Percentiles rank a stretch among this genome's conserved stretches.
Conservation (phyloP, 2,113 vertebrate species). For the Anhinga anhinga region DNA sequence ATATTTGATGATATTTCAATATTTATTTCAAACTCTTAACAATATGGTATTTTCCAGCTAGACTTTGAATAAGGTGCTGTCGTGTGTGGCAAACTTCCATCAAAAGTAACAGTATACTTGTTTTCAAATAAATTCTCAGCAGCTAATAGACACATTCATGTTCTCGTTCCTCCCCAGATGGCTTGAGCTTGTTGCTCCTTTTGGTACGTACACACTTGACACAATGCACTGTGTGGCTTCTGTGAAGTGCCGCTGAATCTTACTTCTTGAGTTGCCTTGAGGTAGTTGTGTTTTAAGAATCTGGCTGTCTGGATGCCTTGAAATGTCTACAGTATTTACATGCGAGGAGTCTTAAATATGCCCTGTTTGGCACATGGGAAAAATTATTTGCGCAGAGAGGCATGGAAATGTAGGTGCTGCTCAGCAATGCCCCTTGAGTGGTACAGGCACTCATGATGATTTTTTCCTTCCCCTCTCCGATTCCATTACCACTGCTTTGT, state of each 20-base stretch:
- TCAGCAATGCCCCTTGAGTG: constrained; percentile 32
- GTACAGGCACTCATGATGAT: not conserved
- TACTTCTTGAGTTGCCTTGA: constrained; percentile 1
- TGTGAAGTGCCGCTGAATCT: constrained; percentile 14
- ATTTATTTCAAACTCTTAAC: not conserved
- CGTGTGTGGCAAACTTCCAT: not conserved
- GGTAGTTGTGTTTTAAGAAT: not conserved
- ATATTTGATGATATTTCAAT: not conserved
- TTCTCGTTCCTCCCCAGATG: not conserved
- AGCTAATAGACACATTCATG: not conserved
- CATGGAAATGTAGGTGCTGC: not conserved
- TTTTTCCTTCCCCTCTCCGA: not conserved
- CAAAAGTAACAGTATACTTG: not conserved
- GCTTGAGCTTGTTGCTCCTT: not conserved
- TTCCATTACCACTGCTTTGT: constrained; percentile 48
- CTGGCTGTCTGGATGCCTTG: not conserved
- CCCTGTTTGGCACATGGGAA: not conserved
- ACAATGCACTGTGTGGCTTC: not conserved
- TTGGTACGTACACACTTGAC: not conserved
- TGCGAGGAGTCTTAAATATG: constrained; percentile 5
- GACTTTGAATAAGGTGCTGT: not conserved
- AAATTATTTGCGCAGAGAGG: not conserved
- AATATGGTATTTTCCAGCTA: not conserved
- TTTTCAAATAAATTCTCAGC: not conserved
- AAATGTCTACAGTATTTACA: constrained; percentile 14